Evolutionary conservation across 2,888 invertebrate species (phyloP).

Genomic region (Rhingia rostrata): DNA sequence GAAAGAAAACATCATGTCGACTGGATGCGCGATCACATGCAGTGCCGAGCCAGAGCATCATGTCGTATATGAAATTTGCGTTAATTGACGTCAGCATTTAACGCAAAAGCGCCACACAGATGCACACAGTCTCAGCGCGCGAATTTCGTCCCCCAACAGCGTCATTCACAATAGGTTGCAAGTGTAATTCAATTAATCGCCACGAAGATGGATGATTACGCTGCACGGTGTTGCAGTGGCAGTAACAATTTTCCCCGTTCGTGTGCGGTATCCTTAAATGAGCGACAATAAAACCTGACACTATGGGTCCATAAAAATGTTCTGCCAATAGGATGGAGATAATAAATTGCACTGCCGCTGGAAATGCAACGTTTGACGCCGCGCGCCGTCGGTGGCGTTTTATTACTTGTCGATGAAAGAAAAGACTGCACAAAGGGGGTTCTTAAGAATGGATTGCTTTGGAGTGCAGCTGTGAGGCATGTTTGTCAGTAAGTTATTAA

Average conservation of each 20-base stretch:
- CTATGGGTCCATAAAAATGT: constrained; percentile 53
- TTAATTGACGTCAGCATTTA: constrained; percentile 72
- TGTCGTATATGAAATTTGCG: constrained; percentile 66
- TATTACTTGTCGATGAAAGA: too few relatives aligned
- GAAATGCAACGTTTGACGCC: constrained; percentile 18
- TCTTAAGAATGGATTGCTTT: too few relatives aligned
- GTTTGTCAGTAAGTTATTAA: too few relatives aligned
- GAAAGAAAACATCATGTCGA: constrained; percentile 66
- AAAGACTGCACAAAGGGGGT: too few relatives aligned
- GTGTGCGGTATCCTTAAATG: constrained; percentile 45
- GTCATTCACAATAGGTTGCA: constrained; percentile 68
- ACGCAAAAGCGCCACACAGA: constrained; percentile 57
- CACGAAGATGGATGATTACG: constrained; percentile 69
- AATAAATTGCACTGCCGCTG: constrained; percentile 36
- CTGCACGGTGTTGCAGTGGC: constrained; percentile 59
- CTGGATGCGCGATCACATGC: constrained; percentile 33
- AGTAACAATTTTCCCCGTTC: constrained; percentile 17
- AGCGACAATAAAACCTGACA: constrained; percentile 59
- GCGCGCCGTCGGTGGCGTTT: not conserved
- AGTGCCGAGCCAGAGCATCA: constrained; percentile 40
- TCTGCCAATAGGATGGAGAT: constrained; percentile 27
- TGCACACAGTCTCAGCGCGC: constrained; percentile 11
- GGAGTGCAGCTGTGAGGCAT: too few relatives aligned
- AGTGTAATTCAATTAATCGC: constrained; percentile 74
- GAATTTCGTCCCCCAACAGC: constrained; percentile 42